Base-by-base conservation (phyloP, 2,797 vertebrate genomes). In the Micropoecilia bifurca region DNA sequence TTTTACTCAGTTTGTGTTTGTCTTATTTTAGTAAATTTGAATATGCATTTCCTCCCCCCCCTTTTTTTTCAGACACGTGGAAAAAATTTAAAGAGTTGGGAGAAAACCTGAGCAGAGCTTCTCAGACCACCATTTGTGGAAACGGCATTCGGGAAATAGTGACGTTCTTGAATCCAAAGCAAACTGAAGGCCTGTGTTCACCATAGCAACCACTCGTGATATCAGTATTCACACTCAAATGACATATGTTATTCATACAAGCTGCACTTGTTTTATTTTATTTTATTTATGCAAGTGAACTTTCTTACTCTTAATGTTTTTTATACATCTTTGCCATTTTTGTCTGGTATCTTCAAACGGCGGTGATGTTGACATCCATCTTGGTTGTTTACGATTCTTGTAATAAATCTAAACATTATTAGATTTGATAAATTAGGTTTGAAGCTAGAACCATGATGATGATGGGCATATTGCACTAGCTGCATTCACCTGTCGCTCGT, bases 121-220 rank as follows among this genome's bases (percentile, higher is more conserved):
- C 87, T 75, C 92, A 92, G 80, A 92, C 83, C 73, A 89, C 87
- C n/a, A 83, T 93, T 59, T 96, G 96, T 89, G 93, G 94, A 81
- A 92, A 95, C 3, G 95, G 96, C 72, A 94, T 96, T 68, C 91
- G 91, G 69, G 95, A 96, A 88, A 91, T 96, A 86, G 87, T 96
- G 79, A 92, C 90, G 72, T 96, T 96, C 90, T 89, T 96, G 83
- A 95, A 95, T 82, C 95, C 95, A 22, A 93, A 88, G 81, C 94
- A 95, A 85, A 91, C 86, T 48, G 95, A 96, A 77, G 91, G 88
- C 73, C 81, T 93, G 84, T 96, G 96, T 85, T 92, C 95, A 45
- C 94, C 95, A 45, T 96, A 87, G 92, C 76, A 46, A 33, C n/a
- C 53, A 2, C 69, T 79, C 9, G 71, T 57, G 22, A 43, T 59